Conservation (phyloP, 2,797 vertebrate species). For the Mormyrus hasselquistii region DNA sequence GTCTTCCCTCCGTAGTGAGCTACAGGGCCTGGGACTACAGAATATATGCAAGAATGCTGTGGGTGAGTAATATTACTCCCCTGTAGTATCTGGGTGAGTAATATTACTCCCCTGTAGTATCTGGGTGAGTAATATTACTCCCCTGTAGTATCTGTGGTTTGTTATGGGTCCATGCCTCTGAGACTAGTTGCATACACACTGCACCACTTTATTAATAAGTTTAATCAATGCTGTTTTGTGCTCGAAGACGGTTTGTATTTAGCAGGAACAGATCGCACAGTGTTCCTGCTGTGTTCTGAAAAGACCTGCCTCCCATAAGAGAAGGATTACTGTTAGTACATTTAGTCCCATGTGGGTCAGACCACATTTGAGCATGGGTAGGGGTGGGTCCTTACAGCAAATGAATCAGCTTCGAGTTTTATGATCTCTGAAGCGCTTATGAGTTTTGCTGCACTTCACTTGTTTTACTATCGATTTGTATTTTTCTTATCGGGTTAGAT, state of each 20-base stretch:
- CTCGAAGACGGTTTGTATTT: background rate
- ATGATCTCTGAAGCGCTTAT: background rate
- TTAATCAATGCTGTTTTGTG: background rate
- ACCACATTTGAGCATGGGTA: background rate
- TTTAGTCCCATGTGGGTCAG: background rate
- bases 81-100: background rate
- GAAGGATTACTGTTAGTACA: conserved; percentile 5
- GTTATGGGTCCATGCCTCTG: background rate
- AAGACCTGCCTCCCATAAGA: background rate
- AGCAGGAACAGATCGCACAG: background rate
- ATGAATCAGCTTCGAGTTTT: background rate
- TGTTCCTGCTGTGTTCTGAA: background rate
- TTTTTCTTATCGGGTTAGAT: background rate
- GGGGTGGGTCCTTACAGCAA: background rate
- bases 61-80: background rate
- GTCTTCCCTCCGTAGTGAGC: background rate
- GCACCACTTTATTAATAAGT: background rate
- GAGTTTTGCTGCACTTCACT: background rate
- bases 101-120: background rate
- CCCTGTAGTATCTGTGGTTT: background rate
- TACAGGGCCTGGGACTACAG: background rate
- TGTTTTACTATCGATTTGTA: background rate
- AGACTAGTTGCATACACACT: background rate
- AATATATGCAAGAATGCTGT: background rate
- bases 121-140: background rate